Evolutionary conservation across 2,797 vertebrate species (phyloP).

Genomic region (Gymnothorax reevesii): DNA sequence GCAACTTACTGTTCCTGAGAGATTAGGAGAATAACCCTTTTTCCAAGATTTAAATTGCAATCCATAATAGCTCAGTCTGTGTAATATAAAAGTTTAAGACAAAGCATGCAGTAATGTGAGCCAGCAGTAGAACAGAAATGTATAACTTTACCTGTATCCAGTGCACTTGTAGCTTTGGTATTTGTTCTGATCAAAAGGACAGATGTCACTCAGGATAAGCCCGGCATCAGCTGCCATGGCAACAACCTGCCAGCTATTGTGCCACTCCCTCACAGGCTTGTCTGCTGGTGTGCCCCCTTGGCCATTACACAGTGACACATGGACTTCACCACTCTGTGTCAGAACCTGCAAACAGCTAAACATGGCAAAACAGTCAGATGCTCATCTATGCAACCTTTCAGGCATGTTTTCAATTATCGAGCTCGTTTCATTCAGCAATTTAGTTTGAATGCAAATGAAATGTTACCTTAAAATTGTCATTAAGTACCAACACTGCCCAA

Average conservation of each 20-base stretch:
- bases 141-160: conserved; percentile 87
- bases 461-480: neutral
- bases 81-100: neutral
- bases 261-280: conserved; percentile 86
- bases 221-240: conserved; percentile 88
- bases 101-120: neutral
- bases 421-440: neutral
- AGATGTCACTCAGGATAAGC: conserved; percentile 79
- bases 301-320: conserved; percentile 88
- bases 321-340: conserved; percentile 79
- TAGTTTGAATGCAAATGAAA: neutral
- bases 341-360: conserved; percentile 83
- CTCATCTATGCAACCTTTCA: neutral
- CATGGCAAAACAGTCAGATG: neutral
- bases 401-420: neutral
- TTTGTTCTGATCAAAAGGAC: conserved; percentile 73
- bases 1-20: neutral
- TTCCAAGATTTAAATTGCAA: neutral
- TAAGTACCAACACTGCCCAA: neutral
- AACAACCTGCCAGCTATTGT: conserved; percentile 96
- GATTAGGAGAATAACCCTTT: neutral
- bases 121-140: neutral
- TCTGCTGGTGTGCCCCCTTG: conserved; percentile 92
- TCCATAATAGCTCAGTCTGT: neutral
- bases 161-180: conserved; percentile 84